Conservation (phyloP, 2,113 vertebrate genomes). For the Gopherus evgoodei region DNA sequence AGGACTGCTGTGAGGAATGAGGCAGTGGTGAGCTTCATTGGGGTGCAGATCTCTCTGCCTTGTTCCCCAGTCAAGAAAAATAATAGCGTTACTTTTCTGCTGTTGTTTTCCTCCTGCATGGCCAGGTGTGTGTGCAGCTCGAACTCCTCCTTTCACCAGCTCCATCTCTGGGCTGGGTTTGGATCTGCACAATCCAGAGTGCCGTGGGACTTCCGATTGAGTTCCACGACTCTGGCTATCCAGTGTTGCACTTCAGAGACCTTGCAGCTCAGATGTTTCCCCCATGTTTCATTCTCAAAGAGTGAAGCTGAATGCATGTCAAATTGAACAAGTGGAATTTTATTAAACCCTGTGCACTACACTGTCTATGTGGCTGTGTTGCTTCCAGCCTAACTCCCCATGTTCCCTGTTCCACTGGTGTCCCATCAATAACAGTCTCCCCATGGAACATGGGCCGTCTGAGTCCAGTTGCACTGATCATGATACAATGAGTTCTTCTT, state of each 20-base stretch:
- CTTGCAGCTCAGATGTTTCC: background rate
- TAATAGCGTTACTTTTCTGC: background rate
- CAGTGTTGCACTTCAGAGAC: background rate
- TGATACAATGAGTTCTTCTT: background rate
- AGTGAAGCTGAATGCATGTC: background rate
- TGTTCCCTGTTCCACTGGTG: background rate
- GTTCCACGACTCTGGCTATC: background rate
- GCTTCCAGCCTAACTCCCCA: background rate
- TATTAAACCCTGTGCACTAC: background rate
- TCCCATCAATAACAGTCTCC: background rate
- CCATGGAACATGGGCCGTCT: background rate
- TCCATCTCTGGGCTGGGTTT: background rate
- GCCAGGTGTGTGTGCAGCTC: background rate
- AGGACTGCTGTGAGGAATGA: background rate
- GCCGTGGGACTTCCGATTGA: background rate
- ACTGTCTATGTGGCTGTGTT: background rate
- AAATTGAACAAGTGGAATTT: background rate
- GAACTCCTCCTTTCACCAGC: background rate
- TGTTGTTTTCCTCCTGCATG: background rate
- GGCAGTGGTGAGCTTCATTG: background rate
- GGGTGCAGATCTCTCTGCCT: background rate
- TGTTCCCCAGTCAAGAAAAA: background rate
- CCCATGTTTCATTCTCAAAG: background rate
- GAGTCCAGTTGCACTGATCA: background rate
- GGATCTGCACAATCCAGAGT: background rate